These are phyloP conservation scores for Eustalomyia histrio DNA, from an alignment of 2,888 invertebrate species.

Conservation along the genomic window DNA sequence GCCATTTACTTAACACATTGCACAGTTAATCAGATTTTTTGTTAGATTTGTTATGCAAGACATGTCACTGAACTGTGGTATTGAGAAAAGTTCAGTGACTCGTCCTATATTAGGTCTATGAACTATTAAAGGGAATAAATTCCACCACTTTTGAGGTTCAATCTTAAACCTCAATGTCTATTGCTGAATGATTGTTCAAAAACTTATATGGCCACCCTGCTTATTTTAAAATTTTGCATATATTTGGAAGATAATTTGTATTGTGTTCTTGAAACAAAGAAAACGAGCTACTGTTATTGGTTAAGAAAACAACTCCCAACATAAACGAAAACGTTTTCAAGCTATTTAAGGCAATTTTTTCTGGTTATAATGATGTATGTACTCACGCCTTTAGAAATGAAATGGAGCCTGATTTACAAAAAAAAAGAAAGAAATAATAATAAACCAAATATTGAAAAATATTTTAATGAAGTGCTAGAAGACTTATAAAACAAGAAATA, in stretches of 20 bases:
- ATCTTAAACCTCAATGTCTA: too few relatives aligned
- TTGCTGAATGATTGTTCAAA: too few relatives aligned
- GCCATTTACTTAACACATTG: too few relatives aligned
- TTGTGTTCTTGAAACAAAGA: conserved; percentile 12
- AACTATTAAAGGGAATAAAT: too few relatives aligned
- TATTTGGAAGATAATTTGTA: conserved; percentile 27
- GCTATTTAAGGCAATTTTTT: conserved; percentile 70
- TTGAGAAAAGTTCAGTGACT: too few relatives aligned
- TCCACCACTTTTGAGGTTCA: too few relatives aligned
- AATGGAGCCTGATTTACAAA: conserved; percentile 31
- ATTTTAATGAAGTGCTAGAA: conserved; percentile 56
- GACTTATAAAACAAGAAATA: conserved; percentile 20
- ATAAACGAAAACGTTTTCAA: conserved; percentile 77
- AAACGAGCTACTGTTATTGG: conserved; percentile 49
- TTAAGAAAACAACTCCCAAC: conserved; percentile 69
- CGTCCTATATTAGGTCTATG: too few relatives aligned
- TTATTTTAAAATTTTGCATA: conserved; percentile 53
- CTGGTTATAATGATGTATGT: conserved; percentile 43
- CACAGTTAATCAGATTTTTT: too few relatives aligned
- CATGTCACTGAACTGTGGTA: too few relatives aligned
- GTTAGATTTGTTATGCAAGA: too few relatives aligned
- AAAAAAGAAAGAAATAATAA: background rate
- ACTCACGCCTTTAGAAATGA: conserved; percentile 43
- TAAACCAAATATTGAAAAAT: conserved; percentile 27
- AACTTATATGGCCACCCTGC: conserved; percentile 27